Base-by-base conservation (phyloP, 2,888 invertebrate species). In the Tiliacea aurago region DNA sequence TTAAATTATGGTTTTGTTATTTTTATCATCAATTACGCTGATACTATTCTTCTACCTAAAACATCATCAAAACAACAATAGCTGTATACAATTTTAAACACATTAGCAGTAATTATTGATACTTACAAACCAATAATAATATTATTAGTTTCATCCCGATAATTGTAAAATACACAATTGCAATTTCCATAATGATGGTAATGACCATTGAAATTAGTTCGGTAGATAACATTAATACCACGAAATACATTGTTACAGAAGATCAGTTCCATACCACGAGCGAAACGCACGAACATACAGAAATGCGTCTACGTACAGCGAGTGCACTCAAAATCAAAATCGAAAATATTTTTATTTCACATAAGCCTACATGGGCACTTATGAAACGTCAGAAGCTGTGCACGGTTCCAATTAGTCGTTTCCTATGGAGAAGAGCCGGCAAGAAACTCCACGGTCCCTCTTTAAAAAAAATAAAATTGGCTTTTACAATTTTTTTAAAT, bases 161-260 rank as follows among this genome's bases (percentile, higher is more conserved):
- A 64, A 78, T 84, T 73, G n/a, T 64, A 72, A 74, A 72, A 51
- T 79, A 59, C 51, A 79, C 62, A 49, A 37, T 68, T 73, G 43
- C 37, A 67, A 73, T 83, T 61, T 55, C 43, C 55, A 56, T 73
- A 67, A 64, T 73, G 20, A 68, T 72, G 28, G 1, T 33, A 49
- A 66, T 64, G 47, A 47, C 47, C 28, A 66, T 73, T 66, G 23
- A 49, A 79, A 69, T 67, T 64, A 59, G 37, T 72, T 72, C 10
- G 20, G 55, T 51, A 41, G 49, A 56, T 63, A 49, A 15, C 11
- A 13, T 33, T 51, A n/a, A 20, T 79, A 51, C 55, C 9, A 58
- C 10, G 37, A 5, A n/a, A 45, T 9, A 58, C 0, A 51, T 49
- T 28, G 0, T 0, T 9, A 10, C 37, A 79, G 58, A 71, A 71